A percentile compares a stretch with the other conserved stretches of the same genome.
phyloP scores from a whole-genome alignment of 2,797 vertebrate species.

The Galagoides demidoff region DNA sequence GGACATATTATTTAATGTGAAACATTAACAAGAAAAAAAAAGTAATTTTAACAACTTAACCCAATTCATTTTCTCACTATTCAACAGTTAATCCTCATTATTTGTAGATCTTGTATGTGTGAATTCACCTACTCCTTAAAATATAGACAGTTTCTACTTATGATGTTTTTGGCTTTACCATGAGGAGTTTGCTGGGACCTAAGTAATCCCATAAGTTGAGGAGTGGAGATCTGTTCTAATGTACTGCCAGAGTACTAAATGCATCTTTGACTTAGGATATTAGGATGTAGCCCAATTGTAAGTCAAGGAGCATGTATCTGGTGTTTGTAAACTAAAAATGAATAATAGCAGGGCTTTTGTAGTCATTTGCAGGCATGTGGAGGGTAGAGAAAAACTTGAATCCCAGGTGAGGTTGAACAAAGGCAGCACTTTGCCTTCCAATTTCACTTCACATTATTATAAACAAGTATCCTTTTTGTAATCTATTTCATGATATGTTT shows the following conservation, averaged over 20 bases:
- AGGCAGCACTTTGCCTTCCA: background rate
- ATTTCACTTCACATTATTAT: background rate
- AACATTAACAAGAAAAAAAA: slow-evolving; percentile 3
- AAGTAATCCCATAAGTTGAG: background rate
- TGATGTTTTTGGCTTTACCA: background rate
- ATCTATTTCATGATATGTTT: background rate
- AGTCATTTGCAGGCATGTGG: background rate
- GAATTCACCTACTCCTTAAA: slow-evolving; percentile 4
- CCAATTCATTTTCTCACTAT: background rate
- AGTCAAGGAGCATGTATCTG: background rate
- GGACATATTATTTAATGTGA: background rate
- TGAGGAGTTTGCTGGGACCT: background rate
- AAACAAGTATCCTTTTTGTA: background rate
- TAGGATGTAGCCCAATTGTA: background rate
- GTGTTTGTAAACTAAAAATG: background rate
- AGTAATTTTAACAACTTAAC: background rate
- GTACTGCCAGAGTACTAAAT: background rate
- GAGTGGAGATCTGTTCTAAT: background rate
- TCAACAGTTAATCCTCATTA: background rate
- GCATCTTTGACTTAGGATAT: background rate
- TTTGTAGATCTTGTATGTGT: background rate
- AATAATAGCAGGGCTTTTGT: background rate
- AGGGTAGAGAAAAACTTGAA: background rate
- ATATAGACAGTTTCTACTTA: background rate
- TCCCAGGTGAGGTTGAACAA: background rate